Evolutionary conservation across 2,888 invertebrate species (phyloP).

Genomic region (Piscicola geometra): DNA sequence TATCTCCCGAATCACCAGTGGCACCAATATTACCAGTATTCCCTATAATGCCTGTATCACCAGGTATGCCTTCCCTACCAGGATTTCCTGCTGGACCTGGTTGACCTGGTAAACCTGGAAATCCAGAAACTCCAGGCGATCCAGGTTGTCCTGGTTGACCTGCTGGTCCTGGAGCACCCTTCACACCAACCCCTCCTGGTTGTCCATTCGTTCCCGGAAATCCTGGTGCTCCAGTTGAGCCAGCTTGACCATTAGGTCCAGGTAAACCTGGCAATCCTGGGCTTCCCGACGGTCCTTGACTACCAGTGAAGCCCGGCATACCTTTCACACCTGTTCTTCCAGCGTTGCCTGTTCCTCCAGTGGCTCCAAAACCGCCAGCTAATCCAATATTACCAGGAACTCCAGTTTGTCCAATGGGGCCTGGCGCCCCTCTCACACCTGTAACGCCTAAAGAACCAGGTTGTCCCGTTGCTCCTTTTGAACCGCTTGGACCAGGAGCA

Average conservation of each 20-base stretch:
- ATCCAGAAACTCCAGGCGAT: conserved; percentile 33
- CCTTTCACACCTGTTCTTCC: conserved; percentile 35
- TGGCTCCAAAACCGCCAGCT: conserved; percentile 17
- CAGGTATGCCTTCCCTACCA: conserved; percentile 24
- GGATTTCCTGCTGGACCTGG: conserved; percentile 13
- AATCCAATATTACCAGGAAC: conserved; percentile 1
- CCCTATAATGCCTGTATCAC: conserved; percentile 28
- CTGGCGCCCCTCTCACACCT: conserved; percentile 14
- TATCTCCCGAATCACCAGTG: not conserved
- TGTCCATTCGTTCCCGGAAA: conserved; percentile 32
- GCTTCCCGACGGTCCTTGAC: not conserved
- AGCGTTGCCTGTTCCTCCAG: conserved; percentile 32
- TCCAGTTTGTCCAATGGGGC: not conserved
- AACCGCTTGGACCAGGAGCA: not conserved
- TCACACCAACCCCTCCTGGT: conserved; percentile 28
- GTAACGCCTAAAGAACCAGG: conserved; percentile 1
- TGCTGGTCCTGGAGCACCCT: conserved; percentile 30
- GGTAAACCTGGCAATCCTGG: conserved; percentile 2
- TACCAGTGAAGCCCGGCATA: conserved; percentile 9
- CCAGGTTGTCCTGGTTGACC: conserved; percentile 36
- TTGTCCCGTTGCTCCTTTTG: not conserved
- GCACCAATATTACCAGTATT: conserved; percentile 22
- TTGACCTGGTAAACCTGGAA: conserved; percentile 33
- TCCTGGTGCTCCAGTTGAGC: conserved; percentile 34
- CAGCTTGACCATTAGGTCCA: conserved; percentile 30